Conservation (phyloP, 2,888 invertebrate genomes). For the Drosophila meridiana region DNA sequence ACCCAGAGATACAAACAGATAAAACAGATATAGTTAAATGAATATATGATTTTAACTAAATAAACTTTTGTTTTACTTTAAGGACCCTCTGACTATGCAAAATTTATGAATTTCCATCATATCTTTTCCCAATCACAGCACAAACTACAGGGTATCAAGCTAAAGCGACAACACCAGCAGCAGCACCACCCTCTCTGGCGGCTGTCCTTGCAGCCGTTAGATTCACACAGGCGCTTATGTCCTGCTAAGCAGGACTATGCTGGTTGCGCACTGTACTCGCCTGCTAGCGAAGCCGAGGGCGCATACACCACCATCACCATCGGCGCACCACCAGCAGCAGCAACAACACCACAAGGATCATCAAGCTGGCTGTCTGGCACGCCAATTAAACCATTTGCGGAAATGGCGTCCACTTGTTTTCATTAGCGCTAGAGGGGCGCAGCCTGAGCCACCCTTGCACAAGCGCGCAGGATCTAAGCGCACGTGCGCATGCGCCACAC, state of each 20-base stretch:
- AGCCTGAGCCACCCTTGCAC: constrained; percentile 49
- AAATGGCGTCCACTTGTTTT: constrained; percentile 79
- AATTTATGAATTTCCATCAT: not conserved
- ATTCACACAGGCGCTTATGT: constrained; percentile 63
- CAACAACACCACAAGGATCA: constrained; percentile 32
- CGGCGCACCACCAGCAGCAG: constrained; percentile 41
- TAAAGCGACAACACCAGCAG: constrained; percentile 21
- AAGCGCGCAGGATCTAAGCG: constrained; percentile 53
- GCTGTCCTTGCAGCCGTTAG: constrained; percentile 63
- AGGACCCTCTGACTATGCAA: not conserved
- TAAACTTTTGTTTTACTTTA: not conserved
- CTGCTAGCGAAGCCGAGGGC: constrained; percentile 37
- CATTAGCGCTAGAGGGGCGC: constrained; percentile 60
- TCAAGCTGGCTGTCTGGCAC: constrained; percentile 46
- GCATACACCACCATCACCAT: constrained; percentile 32
- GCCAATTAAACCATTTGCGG: constrained; percentile 70
- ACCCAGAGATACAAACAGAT: too few relatives aligned
- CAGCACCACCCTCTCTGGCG: constrained; percentile 68
- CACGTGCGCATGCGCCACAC: constrained; percentile 79
- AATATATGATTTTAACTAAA: not conserved
- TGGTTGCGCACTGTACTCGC: constrained; percentile 74
- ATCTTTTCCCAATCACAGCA: not conserved
- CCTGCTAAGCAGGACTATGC: constrained; percentile 60
- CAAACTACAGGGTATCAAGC: constrained; percentile 1
- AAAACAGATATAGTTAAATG: not conserved